Evolutionary conservation across 2,888 invertebrate genomes (phyloP).

Genomic region (Sussaba pulchella): DNA sequence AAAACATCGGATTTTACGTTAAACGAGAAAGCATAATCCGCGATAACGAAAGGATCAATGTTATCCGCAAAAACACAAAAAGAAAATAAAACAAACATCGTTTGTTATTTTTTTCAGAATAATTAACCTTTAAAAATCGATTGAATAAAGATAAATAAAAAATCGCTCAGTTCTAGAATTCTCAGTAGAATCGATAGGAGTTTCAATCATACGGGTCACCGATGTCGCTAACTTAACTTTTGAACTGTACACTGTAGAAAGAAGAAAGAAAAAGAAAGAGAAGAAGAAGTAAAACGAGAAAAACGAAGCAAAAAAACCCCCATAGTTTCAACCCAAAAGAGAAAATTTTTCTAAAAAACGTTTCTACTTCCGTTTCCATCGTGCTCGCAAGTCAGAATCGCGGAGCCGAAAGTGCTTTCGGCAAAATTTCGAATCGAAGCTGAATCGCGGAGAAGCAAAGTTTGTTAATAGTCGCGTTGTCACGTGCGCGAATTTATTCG

Average conservation of each 20-base stretch:
- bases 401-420: not conserved
- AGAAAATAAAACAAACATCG: not conserved
- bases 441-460: not conserved
- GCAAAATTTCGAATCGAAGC: not conserved
- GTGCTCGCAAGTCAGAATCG: not conserved
- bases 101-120: not conserved
- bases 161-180: not conserved
- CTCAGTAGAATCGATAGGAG: conserved; percentile 4
- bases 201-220: conserved; percentile 15
- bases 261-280: not conserved
- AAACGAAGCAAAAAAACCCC: not conserved
- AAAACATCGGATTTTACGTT: conserved; percentile 1
- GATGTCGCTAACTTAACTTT: conserved; percentile 14
- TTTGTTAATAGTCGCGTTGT: conserved; percentile 10
- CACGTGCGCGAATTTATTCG: conserved; percentile 3
- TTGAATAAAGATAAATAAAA: not conserved
- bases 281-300: not conserved
- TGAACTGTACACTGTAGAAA: not conserved
- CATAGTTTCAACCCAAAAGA: not conserved
- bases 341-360: conserved; percentile 9
- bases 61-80: not conserved
- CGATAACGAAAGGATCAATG: not conserved
- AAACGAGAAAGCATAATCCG: not conserved
- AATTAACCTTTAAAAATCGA: not conserved
- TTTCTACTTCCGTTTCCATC: conserved; percentile 7